Evolutionary conservation across 2,888 invertebrate species (phyloP).

Genomic region (Xestia ashworthii): DNA sequence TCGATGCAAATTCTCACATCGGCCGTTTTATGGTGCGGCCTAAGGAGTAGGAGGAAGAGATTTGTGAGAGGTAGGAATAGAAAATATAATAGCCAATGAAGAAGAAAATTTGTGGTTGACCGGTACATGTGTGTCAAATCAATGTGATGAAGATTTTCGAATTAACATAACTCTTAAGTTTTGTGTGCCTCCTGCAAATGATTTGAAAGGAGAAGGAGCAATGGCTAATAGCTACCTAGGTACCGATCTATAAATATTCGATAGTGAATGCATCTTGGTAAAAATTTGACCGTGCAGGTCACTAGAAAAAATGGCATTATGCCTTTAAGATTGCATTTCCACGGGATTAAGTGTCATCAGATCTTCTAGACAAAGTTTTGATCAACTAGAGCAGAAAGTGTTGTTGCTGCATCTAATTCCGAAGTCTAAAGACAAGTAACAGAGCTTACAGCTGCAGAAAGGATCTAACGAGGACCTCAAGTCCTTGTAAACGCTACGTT

Average conservation of each 20-base stretch:
- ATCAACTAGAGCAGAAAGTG: not conserved
- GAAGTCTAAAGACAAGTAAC: not conserved
- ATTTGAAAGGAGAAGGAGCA: not conserved
- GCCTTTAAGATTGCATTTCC: not conserved
- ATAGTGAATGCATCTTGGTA: not conserved
- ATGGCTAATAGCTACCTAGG: not conserved
- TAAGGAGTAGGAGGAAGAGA: conserved; percentile 55
- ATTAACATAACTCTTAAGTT: too few species aligned
- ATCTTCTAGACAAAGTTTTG: not conserved
- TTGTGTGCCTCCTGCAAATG: not conserved
- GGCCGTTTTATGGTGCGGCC: conserved; percentile 73
- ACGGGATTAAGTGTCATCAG: not conserved
- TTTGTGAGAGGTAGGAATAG: not conserved
- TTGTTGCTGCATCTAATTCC: not conserved
- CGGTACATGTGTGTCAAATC: not conserved
- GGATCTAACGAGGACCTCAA: not conserved
- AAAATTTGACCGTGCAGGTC: not conserved
- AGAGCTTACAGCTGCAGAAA: not conserved
- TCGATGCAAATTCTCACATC: conserved; percentile 90
- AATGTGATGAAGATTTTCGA: not conserved
- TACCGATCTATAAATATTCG: not conserved
- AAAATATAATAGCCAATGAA: not conserved
- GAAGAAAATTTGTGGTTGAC: not conserved
- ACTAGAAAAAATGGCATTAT: not conserved
- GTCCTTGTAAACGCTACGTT: not conserved